These are phyloP conservation scores for Steinernema scapterisci DNA, from an alignment of 2,888 invertebrate genomes.

Conservation along the genomic window DNA sequence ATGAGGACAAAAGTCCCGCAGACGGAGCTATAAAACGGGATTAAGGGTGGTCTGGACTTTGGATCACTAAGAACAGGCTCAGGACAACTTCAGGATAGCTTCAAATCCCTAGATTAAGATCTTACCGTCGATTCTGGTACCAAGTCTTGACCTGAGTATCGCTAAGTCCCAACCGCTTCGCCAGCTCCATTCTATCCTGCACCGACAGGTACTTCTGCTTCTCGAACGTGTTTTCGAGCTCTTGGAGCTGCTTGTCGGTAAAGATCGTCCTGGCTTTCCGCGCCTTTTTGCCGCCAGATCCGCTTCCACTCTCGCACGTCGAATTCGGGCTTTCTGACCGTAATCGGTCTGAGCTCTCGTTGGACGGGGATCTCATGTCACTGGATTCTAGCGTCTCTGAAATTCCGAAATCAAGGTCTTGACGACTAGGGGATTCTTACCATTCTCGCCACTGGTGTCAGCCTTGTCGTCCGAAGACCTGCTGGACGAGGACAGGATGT, in stretches of 20 bases:
- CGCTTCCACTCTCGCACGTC: slow-evolving; percentile 12
- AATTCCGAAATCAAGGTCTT: no score
- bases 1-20: no score
- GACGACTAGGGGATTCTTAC: no score
- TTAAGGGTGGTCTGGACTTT: not conserved
- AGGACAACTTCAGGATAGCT: not conserved
- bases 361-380: slow-evolving; percentile 9
- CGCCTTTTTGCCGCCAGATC: slow-evolving; percentile 60
- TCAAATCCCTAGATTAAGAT: not conserved
- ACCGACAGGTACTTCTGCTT: slow-evolving; percentile 62
- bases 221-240: slow-evolving; percentile 44
- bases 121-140: slow-evolving; percentile 95
- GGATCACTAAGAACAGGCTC: no score
- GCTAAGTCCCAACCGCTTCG: slow-evolving; percentile 84
- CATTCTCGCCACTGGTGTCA: slow-evolving; percentile 27
- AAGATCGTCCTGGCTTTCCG: slow-evolving; percentile 76
- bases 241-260: slow-evolving; percentile 79
- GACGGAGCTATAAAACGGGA: not conserved
- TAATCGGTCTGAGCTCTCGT: slow-evolving; percentile 21
- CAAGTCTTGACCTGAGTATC: slow-evolving; percentile 99
- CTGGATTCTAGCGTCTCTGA: not conserved
- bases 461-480: slow-evolving; percentile 8
- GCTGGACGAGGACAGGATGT: slow-evolving; percentile 17
- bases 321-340: slow-evolving; percentile 23
- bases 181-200: slow-evolving; percentile 96